These are phyloP conservation scores for Chrysogorgia sp. DNA, from an alignment of 92 coral and sea anemone species.

Conservation along the genomic window DNA sequence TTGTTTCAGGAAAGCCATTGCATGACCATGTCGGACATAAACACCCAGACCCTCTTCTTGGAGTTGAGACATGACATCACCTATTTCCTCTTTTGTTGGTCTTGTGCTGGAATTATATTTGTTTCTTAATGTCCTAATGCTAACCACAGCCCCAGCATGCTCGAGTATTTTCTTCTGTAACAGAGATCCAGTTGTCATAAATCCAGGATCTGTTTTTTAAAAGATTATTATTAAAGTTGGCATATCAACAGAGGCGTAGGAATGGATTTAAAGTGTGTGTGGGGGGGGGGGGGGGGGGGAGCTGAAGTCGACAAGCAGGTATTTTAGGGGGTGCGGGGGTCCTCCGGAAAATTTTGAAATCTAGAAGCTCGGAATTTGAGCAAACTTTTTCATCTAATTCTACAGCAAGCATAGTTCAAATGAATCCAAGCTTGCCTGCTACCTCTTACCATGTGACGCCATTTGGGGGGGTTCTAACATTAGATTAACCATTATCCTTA, in stretches of 20 bases:
- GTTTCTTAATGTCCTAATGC: neutral
- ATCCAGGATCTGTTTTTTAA: conserved; percentile 31
- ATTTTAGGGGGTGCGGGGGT: no score
- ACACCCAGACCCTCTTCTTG: conserved; percentile 13
- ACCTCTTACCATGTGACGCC: no score
- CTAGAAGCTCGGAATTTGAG: no score
- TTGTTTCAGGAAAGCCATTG: conserved; percentile 19
- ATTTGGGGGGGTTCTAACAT: no score
- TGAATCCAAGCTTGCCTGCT: no score
- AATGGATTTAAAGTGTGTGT: neutral
- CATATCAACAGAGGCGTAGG: neutral
- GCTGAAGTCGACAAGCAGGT: no score
- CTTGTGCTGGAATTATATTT: conserved; percentile 5
- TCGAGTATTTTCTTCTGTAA: conserved; percentile 2
- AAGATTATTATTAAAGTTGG: neutral
- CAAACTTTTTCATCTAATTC: no score
- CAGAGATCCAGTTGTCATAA: conserved; percentile 11
- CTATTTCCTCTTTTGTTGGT: conserved; percentile 11
- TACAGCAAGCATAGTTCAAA: no score
- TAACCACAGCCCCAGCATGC: conserved; percentile 7
- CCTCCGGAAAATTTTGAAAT: no score
- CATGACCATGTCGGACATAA: neutral
- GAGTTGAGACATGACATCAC: neutral
- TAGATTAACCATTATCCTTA: no score
- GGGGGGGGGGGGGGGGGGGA: no score